Conservation (phyloP, 2,888 invertebrate species). For the Tenthredo scrophulariae region DNA sequence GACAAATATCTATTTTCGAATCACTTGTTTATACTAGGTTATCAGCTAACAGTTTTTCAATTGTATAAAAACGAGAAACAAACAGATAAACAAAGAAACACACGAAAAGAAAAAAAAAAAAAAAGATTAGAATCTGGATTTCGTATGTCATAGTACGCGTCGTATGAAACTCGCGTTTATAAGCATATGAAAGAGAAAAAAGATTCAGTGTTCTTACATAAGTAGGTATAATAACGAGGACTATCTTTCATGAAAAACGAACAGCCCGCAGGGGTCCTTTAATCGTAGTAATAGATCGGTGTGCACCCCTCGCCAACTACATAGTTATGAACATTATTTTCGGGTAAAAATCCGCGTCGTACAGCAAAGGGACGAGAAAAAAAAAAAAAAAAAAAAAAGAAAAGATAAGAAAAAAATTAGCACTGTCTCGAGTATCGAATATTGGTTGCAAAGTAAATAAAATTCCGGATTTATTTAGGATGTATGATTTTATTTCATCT, state of each 20-base stretch:
- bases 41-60: not conserved
- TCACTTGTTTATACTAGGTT: not conserved
- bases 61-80: not conserved
- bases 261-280: not conserved
- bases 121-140: not conserved
- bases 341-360: not conserved
- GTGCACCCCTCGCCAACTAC: not conserved
- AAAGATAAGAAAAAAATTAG: not conserved
- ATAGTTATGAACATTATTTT: not conserved
- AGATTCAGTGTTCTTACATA: not conserved
- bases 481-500: too few relatives aligned
- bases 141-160: not conserved
- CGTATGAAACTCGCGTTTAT: not conserved
- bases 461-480: too few relatives aligned
- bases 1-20: not conserved
- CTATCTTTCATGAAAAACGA: not conserved
- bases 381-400: not conserved
- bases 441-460: too few relatives aligned
- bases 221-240: not conserved
- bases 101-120: not conserved
- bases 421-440: not conserved
- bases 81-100: not conserved
- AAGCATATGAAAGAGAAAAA: not conserved
- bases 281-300: not conserved
- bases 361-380: not conserved